Percentiles rank a stretch among this genome's conserved stretches.
Evolutionary conservation across 1,140 invertebrate genomes (phyloP).

Genomic region (Procambarus clarkii): DNA sequence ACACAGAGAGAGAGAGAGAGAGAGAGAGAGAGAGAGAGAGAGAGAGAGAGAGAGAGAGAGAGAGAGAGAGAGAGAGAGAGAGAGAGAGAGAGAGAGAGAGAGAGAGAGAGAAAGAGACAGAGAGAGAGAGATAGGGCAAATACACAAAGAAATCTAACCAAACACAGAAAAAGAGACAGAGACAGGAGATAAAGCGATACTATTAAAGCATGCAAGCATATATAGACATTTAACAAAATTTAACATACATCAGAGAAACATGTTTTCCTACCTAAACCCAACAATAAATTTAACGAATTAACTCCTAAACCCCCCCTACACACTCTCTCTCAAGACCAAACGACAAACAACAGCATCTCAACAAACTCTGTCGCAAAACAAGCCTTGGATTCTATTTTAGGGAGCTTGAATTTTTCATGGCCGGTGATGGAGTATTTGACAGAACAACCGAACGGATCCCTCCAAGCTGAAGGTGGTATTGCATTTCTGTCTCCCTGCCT

Average conservation of each 20-base stretch:
- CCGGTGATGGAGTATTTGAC: slow-evolving; percentile 9
- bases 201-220: too few species aligned
- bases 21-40: too few species aligned
- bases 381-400: background rate
- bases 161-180: background rate
- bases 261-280: background rate
- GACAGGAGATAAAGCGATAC: background rate
- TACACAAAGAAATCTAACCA: background rate
- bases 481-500: background rate
- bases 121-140: background rate
- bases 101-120: background rate
- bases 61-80: background rate
- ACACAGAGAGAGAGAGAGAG: too few species aligned
- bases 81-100: background rate
- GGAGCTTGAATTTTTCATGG: slow-evolving; percentile 5
- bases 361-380: background rate
- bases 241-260: background rate
- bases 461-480: background rate
- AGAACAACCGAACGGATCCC: background rate
- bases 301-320: too few species aligned
- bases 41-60: background rate
- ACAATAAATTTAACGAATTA: background rate
- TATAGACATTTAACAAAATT: background rate
- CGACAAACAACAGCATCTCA: background rate
- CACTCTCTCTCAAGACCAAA: background rate